Base-by-base conservation (phyloP, 1,140 invertebrate genomes). In the Vanessa tameamea region DNA sequence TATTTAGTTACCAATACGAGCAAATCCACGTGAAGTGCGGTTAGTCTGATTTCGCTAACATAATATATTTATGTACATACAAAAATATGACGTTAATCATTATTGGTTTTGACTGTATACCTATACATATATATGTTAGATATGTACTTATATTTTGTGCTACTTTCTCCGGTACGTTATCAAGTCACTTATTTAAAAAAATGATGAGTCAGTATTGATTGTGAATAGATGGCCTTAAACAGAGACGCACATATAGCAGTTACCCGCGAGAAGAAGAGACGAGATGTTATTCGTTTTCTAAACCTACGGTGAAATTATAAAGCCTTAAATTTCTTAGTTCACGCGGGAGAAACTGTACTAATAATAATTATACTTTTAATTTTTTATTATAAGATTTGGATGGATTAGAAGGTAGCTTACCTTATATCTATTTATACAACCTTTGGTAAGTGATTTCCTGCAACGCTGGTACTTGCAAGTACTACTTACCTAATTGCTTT, bases 151-250 rank as follows among this genome's bases (percentile, higher is more conserved):
- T 37, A 61, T 65, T 73, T 26, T 69, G 53, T 68, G 47, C 55
- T 59, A 74, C 72, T 74, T 74, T 74, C 72, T 55, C 72, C 37
- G 20, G 48, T 57, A 64, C 66, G 26, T 69, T 55, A 66, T 69
- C 66, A 65, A 69, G 72, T 74, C 72, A 74, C 31, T 26, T 55
- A 20, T n/a, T 47, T 9, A 64, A 69, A 55, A 43, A 55, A 57
- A 55, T 74, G 73, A 77, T 55, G 63, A 73, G 53, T 73, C 71
- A 69, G n/a, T 37, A 48, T 69, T 69, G 67, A 69, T 69, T 69
- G 66, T 43, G 67, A 69, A 69, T 57, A 69, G 55, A 43, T 59
- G 53, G 59, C 23, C 64, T 68, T 20, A 47, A 43, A 65, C 26
- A 64, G 71, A 66, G 71, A 73, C 37, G 23, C 13, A 47, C 14